These are phyloP conservation scores for Hyperoplus lanceolatus DNA, from an alignment of 2,797 vertebrate species.

Conservation along the genomic window DNA sequence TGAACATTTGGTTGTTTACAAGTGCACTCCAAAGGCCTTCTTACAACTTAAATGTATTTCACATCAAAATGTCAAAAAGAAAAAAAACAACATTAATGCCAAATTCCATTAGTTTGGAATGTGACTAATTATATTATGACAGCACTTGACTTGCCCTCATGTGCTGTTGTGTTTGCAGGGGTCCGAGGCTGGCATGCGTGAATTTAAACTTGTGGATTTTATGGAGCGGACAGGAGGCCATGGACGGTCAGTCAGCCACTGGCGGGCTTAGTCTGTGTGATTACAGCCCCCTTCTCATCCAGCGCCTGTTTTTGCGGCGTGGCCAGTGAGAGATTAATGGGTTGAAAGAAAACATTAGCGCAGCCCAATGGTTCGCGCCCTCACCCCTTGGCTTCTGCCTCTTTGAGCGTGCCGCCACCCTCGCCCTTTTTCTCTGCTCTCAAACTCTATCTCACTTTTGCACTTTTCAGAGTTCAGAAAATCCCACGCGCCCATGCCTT, in stretches of 20 bases:
- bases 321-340: constrained; percentile 73
- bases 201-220: constrained; percentile 54
- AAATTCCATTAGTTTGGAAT: not conserved
- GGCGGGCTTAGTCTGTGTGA: constrained; percentile 75
- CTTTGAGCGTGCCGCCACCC: constrained; percentile 28
- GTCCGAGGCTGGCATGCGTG: constrained; percentile 61
- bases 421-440: constrained; percentile 6
- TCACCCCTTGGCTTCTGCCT: constrained; percentile 55
- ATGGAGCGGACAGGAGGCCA: constrained; percentile 46
- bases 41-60: not conserved
- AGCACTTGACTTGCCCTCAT: constrained; percentile 3
- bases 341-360: constrained; percentile 73
- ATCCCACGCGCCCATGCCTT: not conserved
- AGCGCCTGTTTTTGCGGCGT: constrained; percentile 61
- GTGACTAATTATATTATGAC: not conserved
- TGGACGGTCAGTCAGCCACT: constrained; percentile 53
- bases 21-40: not conserved
- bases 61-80: not conserved
- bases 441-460: not conserved
- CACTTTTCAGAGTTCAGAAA: not conserved
- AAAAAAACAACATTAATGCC: not conserved
- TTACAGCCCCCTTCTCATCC: constrained; percentile 67
- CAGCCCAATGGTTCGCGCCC: constrained; percentile 39
- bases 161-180: constrained; percentile 40
- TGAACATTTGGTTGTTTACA: not conserved